Evolutionary conservation across 2,888 invertebrate genomes (phyloP), one percentile per base, ranked within the genome.

Genomic region (Nomada ferruginata): DNA sequence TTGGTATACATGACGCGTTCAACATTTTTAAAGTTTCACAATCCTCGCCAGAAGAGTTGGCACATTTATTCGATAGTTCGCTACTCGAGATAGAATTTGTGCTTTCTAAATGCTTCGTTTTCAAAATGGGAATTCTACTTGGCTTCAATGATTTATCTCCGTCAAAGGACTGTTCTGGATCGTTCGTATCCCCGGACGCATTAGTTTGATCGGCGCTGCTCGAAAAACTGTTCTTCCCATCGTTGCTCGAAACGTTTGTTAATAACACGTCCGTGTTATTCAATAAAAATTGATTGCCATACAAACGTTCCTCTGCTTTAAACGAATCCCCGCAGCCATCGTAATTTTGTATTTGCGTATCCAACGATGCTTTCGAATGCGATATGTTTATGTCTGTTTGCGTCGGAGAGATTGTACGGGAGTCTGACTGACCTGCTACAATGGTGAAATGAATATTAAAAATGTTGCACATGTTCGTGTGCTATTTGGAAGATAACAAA

Each of bases 71-170:
- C 36, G 86, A 76, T 23, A 90, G 80, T 65, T 92, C 92, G 72
- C 83, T 90, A 76, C 86, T 90, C 59, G 87, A 89, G 64, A 83
- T 79, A 52, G 85, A 84, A 76, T 86, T 86, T 4, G 55, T 11
- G 50, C 52, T 80, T n/a, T 92, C 92, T 18, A 83, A 68, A 76
- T 91, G 90, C 77, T 92, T 92, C 36, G 87, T 64, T 18, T 89
- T 90, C 36, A 92, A 87, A 61, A 92, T 82, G 29, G 93, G 93
- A 79, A 93, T 93, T 83, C 87, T 91, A 74, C 92, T 93, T 42
- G 92, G 92, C 69, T 90, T 93, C 26, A 87, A 74, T 4, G 84
- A 85, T 53, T 90, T 89, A 74, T 92, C 91, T 52, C 69, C 71
- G 11, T 92, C 91, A 5, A 63, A 79, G 2, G 68, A 71, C 9